phyloP scores from a whole-genome alignment of 2,113 vertebrate species.

The Daubentonia madagascariensis region DNA sequence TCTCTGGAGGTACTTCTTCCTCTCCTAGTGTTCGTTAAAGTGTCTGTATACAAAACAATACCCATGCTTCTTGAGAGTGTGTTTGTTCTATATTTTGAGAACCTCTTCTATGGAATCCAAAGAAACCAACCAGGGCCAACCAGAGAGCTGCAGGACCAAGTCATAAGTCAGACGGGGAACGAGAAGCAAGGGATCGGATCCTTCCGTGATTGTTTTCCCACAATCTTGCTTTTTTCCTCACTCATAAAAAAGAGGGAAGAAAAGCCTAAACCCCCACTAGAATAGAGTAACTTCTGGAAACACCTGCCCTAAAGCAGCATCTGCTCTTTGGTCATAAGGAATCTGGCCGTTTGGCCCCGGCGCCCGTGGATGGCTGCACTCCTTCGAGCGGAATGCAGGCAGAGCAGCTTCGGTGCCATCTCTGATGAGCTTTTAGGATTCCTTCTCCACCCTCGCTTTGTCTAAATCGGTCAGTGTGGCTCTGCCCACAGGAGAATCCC shows the following conservation, averaged over 20 bases:
- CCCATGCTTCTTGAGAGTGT: background rate
- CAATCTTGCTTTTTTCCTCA: background rate
- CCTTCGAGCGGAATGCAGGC: background rate
- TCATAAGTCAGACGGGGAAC: background rate
- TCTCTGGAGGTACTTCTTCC: background rate
- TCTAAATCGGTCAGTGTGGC: background rate
- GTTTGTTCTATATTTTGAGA: background rate
- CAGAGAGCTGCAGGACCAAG: background rate
- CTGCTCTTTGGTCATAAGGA: background rate
- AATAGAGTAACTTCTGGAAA: background rate
- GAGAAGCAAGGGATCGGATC: background rate
- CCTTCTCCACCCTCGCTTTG: background rate
- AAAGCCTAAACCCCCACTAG: background rate
- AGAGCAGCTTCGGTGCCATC: background rate
- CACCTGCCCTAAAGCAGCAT: background rate
- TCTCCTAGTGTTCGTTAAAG: background rate
- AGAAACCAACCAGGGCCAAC: background rate
- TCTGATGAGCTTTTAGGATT: background rate
- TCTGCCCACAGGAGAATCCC: background rate
- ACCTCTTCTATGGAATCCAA: background rate
- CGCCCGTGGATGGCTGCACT: background rate
- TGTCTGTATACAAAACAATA: too few species aligned
- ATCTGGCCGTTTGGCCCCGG: background rate
- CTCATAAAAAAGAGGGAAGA: background rate
- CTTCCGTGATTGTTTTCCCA: background rate